Percentiles rank a stretch among this genome's conserved stretches.
Conservation (phyloP, 2,888 invertebrate genomes). For the Melipona bicolor region DNA sequence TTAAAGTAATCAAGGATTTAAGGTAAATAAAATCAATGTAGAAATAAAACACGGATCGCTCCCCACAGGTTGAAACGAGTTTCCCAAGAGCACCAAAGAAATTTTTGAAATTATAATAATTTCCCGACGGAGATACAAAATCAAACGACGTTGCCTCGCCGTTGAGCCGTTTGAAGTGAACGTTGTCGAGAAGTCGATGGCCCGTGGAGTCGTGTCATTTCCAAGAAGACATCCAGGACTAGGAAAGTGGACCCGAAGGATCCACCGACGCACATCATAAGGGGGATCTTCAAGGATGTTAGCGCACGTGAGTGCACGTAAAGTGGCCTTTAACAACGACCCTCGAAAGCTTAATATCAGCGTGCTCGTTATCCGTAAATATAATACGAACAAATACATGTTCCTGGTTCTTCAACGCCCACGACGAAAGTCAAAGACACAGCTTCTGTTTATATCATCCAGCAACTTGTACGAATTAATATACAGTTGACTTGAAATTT, state of each 20-base stretch:
- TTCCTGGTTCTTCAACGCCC: constrained; percentile 65
- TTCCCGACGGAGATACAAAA: background rate
- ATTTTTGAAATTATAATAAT: background rate
- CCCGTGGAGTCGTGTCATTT: constrained; percentile 35
- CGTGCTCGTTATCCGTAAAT: constrained; percentile 66
- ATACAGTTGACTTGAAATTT: background rate
- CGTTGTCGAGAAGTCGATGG: constrained; percentile 15
- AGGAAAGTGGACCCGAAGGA: constrained; percentile 57
- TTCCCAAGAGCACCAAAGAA: too few relatives aligned
- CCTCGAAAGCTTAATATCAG: constrained; percentile 60
- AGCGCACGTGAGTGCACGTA: constrained; percentile 60
- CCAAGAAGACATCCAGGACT: constrained; percentile 44
- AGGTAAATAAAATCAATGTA: background rate
- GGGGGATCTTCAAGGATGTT: constrained; percentile 56
- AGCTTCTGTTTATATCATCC: background rate
- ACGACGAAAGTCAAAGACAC: constrained; percentile 48
- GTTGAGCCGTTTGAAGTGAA: constrained; percentile 31
- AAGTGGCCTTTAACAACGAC: constrained; percentile 65
- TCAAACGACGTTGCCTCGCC: background rate
- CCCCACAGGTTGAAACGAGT: background rate
- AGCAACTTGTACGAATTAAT: constrained; percentile 3
- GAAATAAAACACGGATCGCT: background rate
- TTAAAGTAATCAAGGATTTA: background rate
- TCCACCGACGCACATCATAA: constrained; percentile 53
- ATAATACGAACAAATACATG: constrained; percentile 72